phyloP scores from a whole-genome alignment of 2,888 invertebrate species.

The Deilephila porcellus region DNA sequence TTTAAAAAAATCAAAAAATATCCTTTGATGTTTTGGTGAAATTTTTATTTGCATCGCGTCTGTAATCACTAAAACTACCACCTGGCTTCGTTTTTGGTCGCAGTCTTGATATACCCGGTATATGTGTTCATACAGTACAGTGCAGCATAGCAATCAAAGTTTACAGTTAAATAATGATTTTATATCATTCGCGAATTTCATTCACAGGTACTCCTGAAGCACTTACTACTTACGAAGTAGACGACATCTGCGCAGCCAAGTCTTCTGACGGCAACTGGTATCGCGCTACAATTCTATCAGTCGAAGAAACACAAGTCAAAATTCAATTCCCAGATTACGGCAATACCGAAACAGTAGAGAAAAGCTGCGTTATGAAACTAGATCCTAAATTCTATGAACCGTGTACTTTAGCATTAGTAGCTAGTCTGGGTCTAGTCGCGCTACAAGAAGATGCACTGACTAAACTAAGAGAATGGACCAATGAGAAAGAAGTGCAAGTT shows the following conservation, averaged over 20 bases:
- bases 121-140: neutral
- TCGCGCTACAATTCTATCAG: conserved; percentile 83
- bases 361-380: conserved; percentile 74
- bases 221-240: conserved; percentile 74
- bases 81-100: too few relatives aligned
- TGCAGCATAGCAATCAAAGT: too few relatives aligned
- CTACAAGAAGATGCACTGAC: conserved; percentile 68
- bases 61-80: too few relatives aligned
- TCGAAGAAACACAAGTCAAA: conserved; percentile 71
- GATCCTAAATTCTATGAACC: conserved; percentile 78
- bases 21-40: too few relatives aligned
- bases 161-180: neutral
- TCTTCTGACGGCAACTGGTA: conserved; percentile 89
- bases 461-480: conserved; percentile 71
- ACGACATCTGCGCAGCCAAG: conserved; percentile 86
- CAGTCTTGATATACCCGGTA: too few relatives aligned
- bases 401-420: conserved; percentile 69
- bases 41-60: too few relatives aligned
- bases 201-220: conserved; percentile 67
- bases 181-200: neutral
- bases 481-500: conserved; percentile 82
- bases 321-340: conserved; percentile 89
- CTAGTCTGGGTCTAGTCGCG: conserved; percentile 69
- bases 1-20: too few relatives aligned
- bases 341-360: conserved; percentile 85